These are phyloP conservation scores for Cheirogaleus medius DNA, from an alignment of 2,113 vertebrate genomes.

Conservation along the genomic window DNA sequence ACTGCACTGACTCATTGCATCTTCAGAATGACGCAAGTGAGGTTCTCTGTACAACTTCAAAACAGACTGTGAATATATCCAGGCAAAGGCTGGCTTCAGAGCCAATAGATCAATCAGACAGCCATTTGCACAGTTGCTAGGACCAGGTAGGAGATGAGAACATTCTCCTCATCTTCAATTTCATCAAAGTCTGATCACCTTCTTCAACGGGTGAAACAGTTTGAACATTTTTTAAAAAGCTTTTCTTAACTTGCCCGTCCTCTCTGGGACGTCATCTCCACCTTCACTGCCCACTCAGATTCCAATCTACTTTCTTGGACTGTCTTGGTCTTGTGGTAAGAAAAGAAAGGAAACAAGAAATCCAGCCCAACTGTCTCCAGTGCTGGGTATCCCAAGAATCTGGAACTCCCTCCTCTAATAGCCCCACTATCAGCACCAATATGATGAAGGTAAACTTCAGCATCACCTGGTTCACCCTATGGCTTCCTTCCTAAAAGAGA, in stretches of 20 bases:
- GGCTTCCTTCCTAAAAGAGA: not conserved
- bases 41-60: slow-evolving; percentile 81
- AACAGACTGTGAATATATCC: slow-evolving; percentile 76
- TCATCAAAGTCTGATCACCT: not conserved
- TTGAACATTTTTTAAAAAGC: not conserved
- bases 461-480: not conserved
- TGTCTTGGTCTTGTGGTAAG: not conserved
- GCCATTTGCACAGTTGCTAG: not conserved
- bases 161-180: not conserved
- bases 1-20: slow-evolving; percentile 82
- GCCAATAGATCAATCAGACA: slow-evolving; percentile 44
- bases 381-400: not conserved
- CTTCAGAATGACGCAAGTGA: slow-evolving; percentile 84
- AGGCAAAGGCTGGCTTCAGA: slow-evolving; percentile 65
- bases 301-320: not conserved
- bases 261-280: not conserved
- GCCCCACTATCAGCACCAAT: no score
- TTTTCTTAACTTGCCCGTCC: accelerated
- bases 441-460: no score
- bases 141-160: not conserved
- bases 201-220: not conserved
- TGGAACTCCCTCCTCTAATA: not conserved
- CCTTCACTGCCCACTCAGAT: not conserved
- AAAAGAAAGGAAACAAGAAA: slow-evolving; percentile 1
- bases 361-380: not conserved